These are phyloP conservation scores for Tipula unca DNA, from an alignment of 2,888 invertebrate species.

Conservation along the genomic window DNA sequence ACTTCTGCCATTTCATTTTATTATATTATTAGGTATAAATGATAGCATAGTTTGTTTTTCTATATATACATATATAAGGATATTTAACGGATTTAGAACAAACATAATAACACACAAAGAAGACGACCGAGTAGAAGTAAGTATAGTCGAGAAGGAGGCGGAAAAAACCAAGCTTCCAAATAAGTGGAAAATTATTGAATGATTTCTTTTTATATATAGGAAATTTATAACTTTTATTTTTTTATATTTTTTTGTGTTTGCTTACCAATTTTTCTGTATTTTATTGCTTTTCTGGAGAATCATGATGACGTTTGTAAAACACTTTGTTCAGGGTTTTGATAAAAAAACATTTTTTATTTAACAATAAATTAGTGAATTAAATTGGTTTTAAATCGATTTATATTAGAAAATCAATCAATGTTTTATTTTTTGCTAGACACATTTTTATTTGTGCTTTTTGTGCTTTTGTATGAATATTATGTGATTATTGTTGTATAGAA, in stretches of 20 bases:
- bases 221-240: background rate
- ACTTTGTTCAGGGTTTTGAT: background rate
- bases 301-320: background rate
- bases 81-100: background rate
- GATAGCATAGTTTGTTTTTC: background rate
- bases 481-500: background rate
- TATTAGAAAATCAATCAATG: background rate
- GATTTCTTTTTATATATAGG: background rate
- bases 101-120: background rate
- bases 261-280: background rate
- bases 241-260: background rate
- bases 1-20: background rate
- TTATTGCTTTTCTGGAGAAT: background rate
- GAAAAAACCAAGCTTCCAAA: background rate
- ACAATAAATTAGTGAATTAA: slow-evolving; percentile 14
- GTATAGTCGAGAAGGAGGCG: background rate
- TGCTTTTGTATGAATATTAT: slow-evolving; percentile 2
- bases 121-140: background rate
- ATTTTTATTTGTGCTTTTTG: background rate
- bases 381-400: background rate
- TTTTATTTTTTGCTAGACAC: background rate
- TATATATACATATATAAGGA: too few species aligned
- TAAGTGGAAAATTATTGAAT: slow-evolving; percentile 14
- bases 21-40: background rate
- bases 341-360: background rate